These are phyloP conservation scores for Penaeus vannamei DNA, from an alignment of 1,140 invertebrate genomes.

Conservation along the genomic window DNA sequence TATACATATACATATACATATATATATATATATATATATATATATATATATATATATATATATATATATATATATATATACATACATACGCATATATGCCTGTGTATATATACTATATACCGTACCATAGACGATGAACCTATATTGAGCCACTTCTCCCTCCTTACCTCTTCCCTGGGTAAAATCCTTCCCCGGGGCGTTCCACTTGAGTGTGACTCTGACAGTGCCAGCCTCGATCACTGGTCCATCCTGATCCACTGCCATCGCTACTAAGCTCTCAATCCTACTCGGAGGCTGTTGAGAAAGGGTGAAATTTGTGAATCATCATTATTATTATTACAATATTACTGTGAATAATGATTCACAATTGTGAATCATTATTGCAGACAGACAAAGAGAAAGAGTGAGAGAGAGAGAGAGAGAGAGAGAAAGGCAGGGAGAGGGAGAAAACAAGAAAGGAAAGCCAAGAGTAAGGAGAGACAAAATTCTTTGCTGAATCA, in stretches of 20 bases:
- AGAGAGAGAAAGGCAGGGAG: no score
- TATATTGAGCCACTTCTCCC: not conserved
- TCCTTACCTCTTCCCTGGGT: not conserved
- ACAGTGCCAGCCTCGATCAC: not conserved
- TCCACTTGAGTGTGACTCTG: not conserved
- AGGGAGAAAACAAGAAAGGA: no score
- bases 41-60: constrained; percentile 32
- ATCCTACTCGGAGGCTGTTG: not conserved
- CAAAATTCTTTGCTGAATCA: no score
- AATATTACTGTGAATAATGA: not conserved
- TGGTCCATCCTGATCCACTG: not conserved
- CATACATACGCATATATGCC: constrained; percentile 17
- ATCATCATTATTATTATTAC: not conserved
- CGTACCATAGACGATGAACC: no score
- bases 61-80: constrained; percentile 30
- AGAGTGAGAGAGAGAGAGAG: no score
- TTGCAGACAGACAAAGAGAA: not conserved
- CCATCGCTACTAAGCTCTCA: not conserved
- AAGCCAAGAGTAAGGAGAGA: no score
- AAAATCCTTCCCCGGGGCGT: constrained; percentile 1
- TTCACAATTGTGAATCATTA: not conserved
- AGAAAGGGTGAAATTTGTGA: not conserved
- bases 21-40: not conserved
- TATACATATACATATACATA: no score
- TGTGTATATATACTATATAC: not conserved